Conservation (phyloP, 2,888 invertebrate species). For the Prosopocoilus inquinatus region DNA sequence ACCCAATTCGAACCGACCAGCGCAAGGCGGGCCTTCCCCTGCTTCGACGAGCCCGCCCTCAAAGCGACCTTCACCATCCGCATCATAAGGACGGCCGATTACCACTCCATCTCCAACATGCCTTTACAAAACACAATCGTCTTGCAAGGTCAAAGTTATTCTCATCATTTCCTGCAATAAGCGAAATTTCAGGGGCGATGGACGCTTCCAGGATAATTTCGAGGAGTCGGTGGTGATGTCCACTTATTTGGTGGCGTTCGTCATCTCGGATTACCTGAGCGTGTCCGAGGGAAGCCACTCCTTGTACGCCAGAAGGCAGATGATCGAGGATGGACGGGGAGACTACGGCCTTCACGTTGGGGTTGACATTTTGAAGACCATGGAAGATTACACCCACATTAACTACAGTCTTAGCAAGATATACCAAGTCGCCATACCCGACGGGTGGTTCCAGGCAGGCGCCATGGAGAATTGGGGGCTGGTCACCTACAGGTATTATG, state of each 20-base stretch:
- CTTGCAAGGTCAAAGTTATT: neutral
- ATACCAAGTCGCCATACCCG: constrained; percentile 79
- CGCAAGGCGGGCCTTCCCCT: constrained; percentile 66
- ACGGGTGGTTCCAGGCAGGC: constrained; percentile 66
- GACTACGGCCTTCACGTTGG: constrained; percentile 50
- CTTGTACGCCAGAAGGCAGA: constrained; percentile 33
- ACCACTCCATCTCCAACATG: constrained; percentile 31
- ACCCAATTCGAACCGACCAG: constrained; percentile 33
- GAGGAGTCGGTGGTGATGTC: constrained; percentile 57
- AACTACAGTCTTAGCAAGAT: constrained; percentile 59
- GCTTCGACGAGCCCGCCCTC: constrained; percentile 64
- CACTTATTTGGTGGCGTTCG: constrained; percentile 77
- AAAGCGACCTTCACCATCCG: constrained; percentile 46
- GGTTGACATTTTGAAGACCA: constrained; percentile 47
- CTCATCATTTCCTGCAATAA: neutral
- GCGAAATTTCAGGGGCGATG: neutral
- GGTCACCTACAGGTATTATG: constrained; percentile 54
- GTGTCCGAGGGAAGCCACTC: constrained; percentile 30
- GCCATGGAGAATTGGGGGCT: constrained; percentile 97
- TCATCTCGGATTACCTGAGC: constrained; percentile 56
- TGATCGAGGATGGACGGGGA: constrained; percentile 39
- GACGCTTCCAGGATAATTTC: constrained; percentile 7
- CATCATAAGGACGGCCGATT: constrained; percentile 36
- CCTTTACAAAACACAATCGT: constrained; percentile 54
- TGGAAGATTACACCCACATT: constrained; percentile 60